These are phyloP conservation scores for Natator depressus DNA, from an alignment of 2,113 vertebrate genomes.

Conservation along the genomic window DNA sequence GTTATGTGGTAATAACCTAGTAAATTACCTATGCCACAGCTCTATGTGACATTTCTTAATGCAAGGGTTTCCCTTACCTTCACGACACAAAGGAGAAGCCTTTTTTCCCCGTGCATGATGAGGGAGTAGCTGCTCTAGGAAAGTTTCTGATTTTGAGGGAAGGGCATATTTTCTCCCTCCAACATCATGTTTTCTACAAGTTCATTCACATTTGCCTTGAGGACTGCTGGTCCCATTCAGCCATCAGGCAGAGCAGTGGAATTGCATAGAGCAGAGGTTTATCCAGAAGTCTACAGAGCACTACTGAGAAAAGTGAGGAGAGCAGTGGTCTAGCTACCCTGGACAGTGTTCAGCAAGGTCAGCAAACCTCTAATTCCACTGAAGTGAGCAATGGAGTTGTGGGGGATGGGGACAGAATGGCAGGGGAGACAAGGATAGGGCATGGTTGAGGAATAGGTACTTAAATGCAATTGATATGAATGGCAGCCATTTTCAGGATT, in stretches of 20 bases:
- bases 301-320: background rate
- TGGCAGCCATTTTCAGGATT: background rate
- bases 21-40: background rate
- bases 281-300: background rate
- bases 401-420: background rate
- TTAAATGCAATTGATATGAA: background rate
- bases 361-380: background rate
- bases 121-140: background rate
- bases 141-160: background rate
- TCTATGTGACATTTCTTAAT: background rate
- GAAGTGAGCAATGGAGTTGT: background rate
- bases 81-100: background rate
- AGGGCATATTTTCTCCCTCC: background rate
- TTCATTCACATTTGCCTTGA: background rate
- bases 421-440: background rate
- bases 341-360: background rate
- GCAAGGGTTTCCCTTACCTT: background rate
- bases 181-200: background rate
- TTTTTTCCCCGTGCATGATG: background rate
- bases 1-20: background rate
- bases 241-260: background rate
- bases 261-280: background rate
- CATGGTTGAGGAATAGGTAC: background rate
- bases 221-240: background rate
- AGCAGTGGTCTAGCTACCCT: background rate